phyloP scores from a whole-genome alignment of 2,888 invertebrate genomes.

The Sphecodes monilicornis region DNA sequence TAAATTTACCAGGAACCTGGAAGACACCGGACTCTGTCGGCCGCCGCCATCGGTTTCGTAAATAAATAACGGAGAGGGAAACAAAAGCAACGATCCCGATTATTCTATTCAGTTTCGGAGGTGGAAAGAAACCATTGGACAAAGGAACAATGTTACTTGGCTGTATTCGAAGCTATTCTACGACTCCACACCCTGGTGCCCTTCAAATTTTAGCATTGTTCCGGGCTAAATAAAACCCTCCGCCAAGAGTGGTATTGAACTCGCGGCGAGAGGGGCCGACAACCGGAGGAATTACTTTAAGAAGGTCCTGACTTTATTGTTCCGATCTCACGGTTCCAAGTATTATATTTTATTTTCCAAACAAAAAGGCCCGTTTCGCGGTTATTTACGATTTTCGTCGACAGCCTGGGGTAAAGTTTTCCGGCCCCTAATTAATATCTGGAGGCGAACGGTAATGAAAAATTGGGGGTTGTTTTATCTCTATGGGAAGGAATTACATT shows the following conservation, averaged over 20 bases:
- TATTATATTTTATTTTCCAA: not conserved
- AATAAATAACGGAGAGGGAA: constrained; percentile 66
- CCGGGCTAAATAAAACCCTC: not conserved
- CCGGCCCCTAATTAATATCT: constrained; percentile 43
- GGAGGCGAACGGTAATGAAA: constrained; percentile 59
- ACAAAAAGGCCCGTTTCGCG: not conserved
- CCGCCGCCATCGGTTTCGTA: constrained; percentile 43
- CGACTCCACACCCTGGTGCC: not conserved
- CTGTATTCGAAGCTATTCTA: not conserved
- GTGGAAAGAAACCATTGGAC: constrained; percentile 30
- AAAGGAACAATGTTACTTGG: constrained; percentile 16
- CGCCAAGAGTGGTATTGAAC: constrained; percentile 13
- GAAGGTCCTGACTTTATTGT: not conserved
- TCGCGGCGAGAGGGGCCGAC: not conserved
- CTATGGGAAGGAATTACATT: constrained; percentile 50
- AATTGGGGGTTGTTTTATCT: constrained; percentile 61
- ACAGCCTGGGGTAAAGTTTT: not conserved
- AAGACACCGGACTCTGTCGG: constrained; percentile 25
- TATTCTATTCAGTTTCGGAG: constrained; percentile 43
- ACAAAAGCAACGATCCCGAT: constrained; percentile 59
- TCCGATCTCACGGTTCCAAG: not conserved
- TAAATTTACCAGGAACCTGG: constrained; percentile 68
- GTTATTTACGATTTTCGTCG: not conserved
- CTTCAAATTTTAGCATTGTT: constrained; percentile 21
- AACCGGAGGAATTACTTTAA: not conserved